A percentile compares a stretch with the other conserved stretches of the same genome.
These are phyloP conservation scores for Drosophila mojavensis DNA, from an alignment of 1,140 invertebrate genomes.

Conservation along the genomic window DNA sequence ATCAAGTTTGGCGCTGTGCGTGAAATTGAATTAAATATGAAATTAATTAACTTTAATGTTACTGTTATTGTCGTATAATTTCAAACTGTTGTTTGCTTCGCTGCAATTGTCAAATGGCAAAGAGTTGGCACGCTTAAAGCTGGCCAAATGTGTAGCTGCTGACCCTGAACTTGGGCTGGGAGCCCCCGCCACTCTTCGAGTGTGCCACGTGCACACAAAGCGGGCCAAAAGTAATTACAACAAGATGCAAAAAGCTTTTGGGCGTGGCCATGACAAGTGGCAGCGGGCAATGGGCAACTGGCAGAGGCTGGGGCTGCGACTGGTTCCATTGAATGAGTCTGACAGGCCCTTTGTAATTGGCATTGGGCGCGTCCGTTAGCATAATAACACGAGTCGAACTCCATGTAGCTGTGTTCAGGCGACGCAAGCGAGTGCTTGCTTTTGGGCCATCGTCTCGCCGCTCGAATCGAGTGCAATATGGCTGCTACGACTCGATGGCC, in stretches of 20 bases:
- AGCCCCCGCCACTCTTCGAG: constrained; percentile 19
- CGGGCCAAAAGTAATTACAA: constrained; percentile 67
- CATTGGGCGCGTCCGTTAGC: constrained; percentile 44
- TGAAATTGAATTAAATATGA: constrained; percentile 58
- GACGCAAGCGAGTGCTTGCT: constrained; percentile 49
- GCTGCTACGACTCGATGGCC: constrained; percentile 9
- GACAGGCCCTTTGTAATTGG: constrained; percentile 71
- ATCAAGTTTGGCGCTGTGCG: constrained; percentile 37
- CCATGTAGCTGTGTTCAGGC: not conserved
- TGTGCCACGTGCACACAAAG: constrained; percentile 60
- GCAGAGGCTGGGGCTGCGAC: not conserved
- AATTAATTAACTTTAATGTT: constrained; percentile 63
- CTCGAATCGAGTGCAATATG: constrained; percentile 41
- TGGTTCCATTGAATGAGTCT: constrained; percentile 49
- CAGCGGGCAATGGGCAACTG: constrained; percentile 15
- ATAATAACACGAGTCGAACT: constrained; percentile 49
- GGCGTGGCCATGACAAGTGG: constrained; percentile 38
- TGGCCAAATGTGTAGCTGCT: constrained; percentile 29
- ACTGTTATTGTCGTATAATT: constrained; percentile 28
- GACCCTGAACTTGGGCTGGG: constrained; percentile 63
- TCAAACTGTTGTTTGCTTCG: constrained; percentile 24
- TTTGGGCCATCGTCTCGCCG: constrained; percentile 5
- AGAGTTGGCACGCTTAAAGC: not conserved
- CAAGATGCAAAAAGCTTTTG: constrained; percentile 52
- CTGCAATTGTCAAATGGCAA: constrained; percentile 25